A percentile compares a stretch with the other conserved stretches of the same genome.
phyloP scores from a whole-genome alignment of 2,797 vertebrate genomes.

The Tapera naevia region DNA sequence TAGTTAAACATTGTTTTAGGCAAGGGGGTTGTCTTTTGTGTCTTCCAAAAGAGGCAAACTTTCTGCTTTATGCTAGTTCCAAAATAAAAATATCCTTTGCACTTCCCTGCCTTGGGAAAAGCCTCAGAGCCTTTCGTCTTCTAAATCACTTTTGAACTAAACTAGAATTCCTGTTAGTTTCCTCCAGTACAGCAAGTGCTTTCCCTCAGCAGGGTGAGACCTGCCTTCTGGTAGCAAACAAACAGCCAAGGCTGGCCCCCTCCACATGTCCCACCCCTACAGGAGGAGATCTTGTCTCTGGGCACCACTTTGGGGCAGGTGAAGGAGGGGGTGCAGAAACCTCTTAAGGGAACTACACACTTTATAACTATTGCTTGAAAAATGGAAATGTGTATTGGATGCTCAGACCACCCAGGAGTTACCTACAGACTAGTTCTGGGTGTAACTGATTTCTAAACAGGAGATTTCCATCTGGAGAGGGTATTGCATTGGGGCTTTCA shows the following conservation, averaged over 20 bases:
- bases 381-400: background rate
- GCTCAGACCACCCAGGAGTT: background rate
- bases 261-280: background rate
- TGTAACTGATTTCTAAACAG: background rate
- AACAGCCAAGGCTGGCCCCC: background rate
- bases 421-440: background rate
- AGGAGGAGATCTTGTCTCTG: background rate
- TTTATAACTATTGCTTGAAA: background rate
- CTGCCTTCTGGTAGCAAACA: background rate
- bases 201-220: background rate
- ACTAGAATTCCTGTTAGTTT: background rate
- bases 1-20: background rate
- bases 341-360: background rate
- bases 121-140: background rate
- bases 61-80: background rate
- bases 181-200: background rate
- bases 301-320: background rate
- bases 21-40: background rate
- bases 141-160: background rate
- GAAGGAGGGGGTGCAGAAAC: background rate
- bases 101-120: background rate
- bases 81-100: background rate
- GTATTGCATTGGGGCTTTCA: background rate
- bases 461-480: background rate
- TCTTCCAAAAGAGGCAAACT: background rate